Evolutionary conservation across 2,888 invertebrate species (phyloP).

Genomic region (Drepana falcataria): DNA sequence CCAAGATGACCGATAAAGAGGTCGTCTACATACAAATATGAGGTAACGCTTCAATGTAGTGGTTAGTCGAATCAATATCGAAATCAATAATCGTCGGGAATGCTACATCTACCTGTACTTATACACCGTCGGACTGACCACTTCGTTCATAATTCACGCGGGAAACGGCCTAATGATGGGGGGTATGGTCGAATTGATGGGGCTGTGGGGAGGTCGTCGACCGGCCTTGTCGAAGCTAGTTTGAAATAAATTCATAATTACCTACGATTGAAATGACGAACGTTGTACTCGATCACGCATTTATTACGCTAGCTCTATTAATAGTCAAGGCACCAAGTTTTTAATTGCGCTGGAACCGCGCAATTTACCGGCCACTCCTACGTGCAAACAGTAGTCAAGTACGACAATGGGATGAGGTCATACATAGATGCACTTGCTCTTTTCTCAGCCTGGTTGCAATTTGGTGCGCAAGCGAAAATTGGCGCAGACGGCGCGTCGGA

Average conservation of each 20-base stretch:
- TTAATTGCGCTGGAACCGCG: constrained; percentile 20
- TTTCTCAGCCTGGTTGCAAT: constrained; percentile 31
- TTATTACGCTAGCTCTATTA: constrained; percentile 6
- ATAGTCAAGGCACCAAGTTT: constrained; percentile 6
- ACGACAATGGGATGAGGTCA: constrained; percentile 47
- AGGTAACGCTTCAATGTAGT: constrained; percentile 59
- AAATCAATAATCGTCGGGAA: constrained; percentile 20
- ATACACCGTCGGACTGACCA: not conserved
- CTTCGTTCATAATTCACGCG: constrained; percentile 38
- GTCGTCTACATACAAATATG: constrained; percentile 55
- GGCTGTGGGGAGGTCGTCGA: constrained; percentile 34
- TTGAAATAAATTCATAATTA: constrained; percentile 55
- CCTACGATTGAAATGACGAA: constrained; percentile 8
- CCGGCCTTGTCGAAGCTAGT: constrained; percentile 57
- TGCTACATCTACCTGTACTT: not conserved
- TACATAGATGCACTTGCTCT: constrained; percentile 56
- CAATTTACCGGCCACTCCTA: constrained; percentile 43
- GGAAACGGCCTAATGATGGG: constrained; percentile 38
- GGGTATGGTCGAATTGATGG: constrained; percentile 11
- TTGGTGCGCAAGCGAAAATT: constrained; percentile 52
- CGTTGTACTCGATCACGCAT: constrained; percentile 48
- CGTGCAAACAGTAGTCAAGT: constrained; percentile 15
- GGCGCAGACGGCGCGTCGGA: constrained; percentile 67
- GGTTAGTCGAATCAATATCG: constrained; percentile 16
- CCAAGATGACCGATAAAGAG: constrained; percentile 71